A percentile compares a stretch with the other conserved stretches of the same genome.
These are phyloP conservation scores for Leuctra nigra DNA, from an alignment of 2,888 invertebrate species.

Conservation along the genomic window DNA sequence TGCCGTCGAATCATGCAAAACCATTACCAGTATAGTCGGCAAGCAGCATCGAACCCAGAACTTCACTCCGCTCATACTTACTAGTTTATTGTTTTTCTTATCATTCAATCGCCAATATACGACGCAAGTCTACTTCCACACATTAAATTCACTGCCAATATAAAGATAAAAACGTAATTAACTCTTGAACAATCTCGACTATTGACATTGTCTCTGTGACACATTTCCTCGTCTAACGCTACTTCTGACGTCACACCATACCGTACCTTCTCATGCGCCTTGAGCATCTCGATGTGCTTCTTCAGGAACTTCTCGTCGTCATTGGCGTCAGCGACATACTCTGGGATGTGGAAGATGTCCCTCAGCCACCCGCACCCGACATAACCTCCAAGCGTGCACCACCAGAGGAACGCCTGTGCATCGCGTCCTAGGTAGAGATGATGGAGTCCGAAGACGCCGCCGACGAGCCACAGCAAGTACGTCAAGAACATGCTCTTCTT, in stretches of 20 bases:
- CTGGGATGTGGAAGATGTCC: conserved; percentile 76
- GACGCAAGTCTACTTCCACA: no score
- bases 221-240: no score
- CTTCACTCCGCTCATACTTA: no score
- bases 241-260: neutral
- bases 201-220: no score
- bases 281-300: conserved; percentile 55
- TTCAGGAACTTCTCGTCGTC: conserved; percentile 61
- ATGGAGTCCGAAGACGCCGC: conserved; percentile 84
- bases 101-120: no score
- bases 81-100: no score
- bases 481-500: conserved; percentile 52
- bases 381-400: conserved; percentile 81
- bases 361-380: conserved; percentile 79
- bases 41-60: no score
- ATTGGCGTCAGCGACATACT: conserved; percentile 78
- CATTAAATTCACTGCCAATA: no score
- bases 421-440: conserved; percentile 86
- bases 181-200: no score
- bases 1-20: no score
- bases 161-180: no score
- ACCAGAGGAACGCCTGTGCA: conserved; percentile 85
- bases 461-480: conserved; percentile 80
- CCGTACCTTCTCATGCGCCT: conserved; percentile 56
- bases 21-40: no score